Conservation (phyloP, 2,113 vertebrate genomes). For the Cairina moschata region DNA sequence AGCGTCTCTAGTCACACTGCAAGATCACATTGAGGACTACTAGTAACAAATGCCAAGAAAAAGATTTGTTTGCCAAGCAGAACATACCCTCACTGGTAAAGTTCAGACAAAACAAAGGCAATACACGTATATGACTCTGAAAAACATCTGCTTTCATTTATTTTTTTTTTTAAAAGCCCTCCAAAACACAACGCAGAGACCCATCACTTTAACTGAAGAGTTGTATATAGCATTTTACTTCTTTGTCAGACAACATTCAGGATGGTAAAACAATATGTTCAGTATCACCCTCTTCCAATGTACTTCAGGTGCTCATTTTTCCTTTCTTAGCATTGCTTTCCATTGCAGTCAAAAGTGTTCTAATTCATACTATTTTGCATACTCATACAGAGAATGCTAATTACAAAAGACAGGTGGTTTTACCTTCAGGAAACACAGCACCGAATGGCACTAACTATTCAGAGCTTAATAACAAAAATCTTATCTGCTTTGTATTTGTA, state of each 20-base stretch:
- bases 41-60: neutral
- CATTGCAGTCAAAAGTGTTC: neutral
- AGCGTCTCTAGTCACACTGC: neutral
- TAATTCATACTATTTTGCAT: neutral
- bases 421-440: neutral
- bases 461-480: neutral
- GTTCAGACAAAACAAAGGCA: constrained; percentile 5
- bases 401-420: neutral
- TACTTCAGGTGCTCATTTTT: neutral
- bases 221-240: neutral
- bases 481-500: neutral
- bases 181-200: neutral
- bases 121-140: neutral
- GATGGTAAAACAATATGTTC: neutral
- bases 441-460: neutral
- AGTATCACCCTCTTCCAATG: neutral
- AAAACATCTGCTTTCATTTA: neutral
- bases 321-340: neutral
- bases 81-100: neutral
- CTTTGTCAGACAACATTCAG: neutral
- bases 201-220: neutral
- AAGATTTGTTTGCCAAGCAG: neutral
- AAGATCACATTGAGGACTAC: neutral
- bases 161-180: neutral
- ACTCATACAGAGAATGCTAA: neutral